phyloP scores from a whole-genome alignment of 2,113 vertebrate genomes.

The Dermatemys mawii region DNA sequence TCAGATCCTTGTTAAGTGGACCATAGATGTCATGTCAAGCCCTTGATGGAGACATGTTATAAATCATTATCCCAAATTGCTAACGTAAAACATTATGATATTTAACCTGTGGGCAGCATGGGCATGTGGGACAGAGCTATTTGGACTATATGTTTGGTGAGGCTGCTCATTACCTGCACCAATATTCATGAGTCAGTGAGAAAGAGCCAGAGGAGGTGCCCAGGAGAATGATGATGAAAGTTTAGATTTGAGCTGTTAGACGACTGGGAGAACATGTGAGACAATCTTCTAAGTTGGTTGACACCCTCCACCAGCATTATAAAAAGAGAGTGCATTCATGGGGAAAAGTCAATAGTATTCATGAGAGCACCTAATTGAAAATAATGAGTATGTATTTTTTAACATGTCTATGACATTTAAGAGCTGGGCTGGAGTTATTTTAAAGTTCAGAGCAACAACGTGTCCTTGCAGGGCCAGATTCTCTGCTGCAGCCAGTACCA shows the following conservation, averaged over 20 bases:
- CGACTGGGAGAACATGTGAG: background rate
- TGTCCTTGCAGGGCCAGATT: background rate
- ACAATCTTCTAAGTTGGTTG: background rate
- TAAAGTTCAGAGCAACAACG: background rate
- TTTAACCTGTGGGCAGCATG: background rate
- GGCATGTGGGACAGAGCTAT: background rate
- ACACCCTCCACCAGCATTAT: background rate
- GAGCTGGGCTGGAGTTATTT: background rate
- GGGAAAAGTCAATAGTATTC: background rate
- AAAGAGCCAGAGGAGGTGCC: background rate
- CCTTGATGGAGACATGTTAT: background rate
- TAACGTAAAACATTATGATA: background rate
- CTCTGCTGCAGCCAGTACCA: background rate
- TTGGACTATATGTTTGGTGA: background rate
- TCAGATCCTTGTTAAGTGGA: background rate
- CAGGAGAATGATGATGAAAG: background rate
- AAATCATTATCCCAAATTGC: background rate
- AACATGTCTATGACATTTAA: fast-evolving
- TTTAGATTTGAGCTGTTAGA: background rate
- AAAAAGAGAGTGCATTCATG: background rate
- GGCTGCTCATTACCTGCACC: background rate
- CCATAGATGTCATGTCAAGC: fast-evolving
- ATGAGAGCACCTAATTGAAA: background rate
- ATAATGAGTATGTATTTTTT: background rate
- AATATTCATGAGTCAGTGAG: background rate